phyloP scores from a whole-genome alignment of 2,888 invertebrate genomes.

The Drosophila buzzatii region DNA sequence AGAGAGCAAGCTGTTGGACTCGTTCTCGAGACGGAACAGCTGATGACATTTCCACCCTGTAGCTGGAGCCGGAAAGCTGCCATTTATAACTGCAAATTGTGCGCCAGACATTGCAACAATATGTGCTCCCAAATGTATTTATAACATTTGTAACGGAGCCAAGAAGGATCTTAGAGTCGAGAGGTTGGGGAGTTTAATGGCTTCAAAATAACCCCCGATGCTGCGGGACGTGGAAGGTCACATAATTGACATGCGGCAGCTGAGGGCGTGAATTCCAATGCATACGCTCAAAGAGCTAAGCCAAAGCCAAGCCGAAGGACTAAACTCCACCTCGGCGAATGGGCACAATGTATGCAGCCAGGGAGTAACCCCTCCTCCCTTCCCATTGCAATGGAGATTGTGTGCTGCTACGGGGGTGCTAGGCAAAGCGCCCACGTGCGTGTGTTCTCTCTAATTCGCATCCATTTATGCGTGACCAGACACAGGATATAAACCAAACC shows the following conservation, averaged over 20 bases:
- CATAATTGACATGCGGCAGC: slow-evolving; percentile 38
- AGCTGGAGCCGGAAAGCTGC: slow-evolving; percentile 14
- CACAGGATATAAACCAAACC: slow-evolving; percentile 37
- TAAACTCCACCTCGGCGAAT: not conserved
- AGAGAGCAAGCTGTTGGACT: slow-evolving; percentile 6
- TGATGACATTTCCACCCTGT: slow-evolving; percentile 63
- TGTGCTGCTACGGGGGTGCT: not conserved
- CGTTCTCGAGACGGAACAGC: slow-evolving; percentile 49
- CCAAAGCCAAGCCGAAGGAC: slow-evolving; percentile 8
- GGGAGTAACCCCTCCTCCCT: not conserved
- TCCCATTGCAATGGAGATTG: not conserved
- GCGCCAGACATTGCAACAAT: slow-evolving; percentile 72
- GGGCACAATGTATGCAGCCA: not conserved
- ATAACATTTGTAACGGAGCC: slow-evolving; percentile 49
- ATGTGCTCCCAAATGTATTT: slow-evolving; percentile 73
- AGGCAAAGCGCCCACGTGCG: slow-evolving; percentile 53
- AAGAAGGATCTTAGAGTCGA: not conserved
- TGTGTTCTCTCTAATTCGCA: slow-evolving; percentile 72
- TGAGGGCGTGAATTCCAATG: slow-evolving; percentile 69
- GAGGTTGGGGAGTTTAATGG: slow-evolving; percentile 45
- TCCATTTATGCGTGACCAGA: slow-evolving; percentile 82
- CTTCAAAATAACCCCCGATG: slow-evolving; percentile 44
- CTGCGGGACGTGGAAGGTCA: slow-evolving; percentile 11
- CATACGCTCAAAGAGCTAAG: slow-evolving; percentile 39
- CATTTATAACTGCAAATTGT: slow-evolving; percentile 63